A percentile compares a stretch with the other conserved stretches of the same genome.
phyloP scores from a whole-genome alignment of 1,140 invertebrate species.

The Philaenus spumarius region DNA sequence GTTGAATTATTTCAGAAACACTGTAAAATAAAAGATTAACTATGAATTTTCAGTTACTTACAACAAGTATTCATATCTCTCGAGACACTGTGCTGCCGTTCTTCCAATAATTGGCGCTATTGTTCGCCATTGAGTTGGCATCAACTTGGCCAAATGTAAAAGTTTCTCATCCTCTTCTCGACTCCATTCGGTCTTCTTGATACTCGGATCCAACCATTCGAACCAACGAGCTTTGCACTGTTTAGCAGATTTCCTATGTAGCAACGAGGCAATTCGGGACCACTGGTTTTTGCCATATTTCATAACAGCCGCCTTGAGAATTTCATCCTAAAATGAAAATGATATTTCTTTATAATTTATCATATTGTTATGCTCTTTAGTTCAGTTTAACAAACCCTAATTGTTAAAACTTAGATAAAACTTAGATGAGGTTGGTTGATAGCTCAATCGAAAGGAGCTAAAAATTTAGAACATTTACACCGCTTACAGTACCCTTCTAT shows the following conservation, averaged over 20 bases:
- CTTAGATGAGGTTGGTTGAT: too few relatives aligned
- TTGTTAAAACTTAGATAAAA: too few relatives aligned
- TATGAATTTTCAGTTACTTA: too few relatives aligned
- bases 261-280: conserved; percentile 96
- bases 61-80: conserved; percentile 94
- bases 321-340: conserved; percentile 84
- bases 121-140: conserved; percentile 99
- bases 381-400: too few relatives aligned
- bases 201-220: conserved; percentile 99
- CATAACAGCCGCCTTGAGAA: conserved; percentile 99
- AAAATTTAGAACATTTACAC: too few relatives aligned
- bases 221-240: conserved; percentile 99
- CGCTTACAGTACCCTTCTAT: too few relatives aligned
- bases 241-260: conserved; percentile 98
- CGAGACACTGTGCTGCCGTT: conserved; percentile 97
- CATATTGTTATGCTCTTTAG: too few relatives aligned
- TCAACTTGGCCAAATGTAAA: conserved; percentile 94
- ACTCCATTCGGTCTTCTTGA: conserved; percentile 99
- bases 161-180: conserved; percentile 98
- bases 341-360: background rate
- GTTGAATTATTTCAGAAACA: too few relatives aligned
- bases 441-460: too few relatives aligned
- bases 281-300: conserved; percentile 99
- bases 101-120: conserved; percentile 98
- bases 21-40: too few relatives aligned